phyloP scores from a whole-genome alignment of 2,797 vertebrate genomes.

The Diceros bicornis region DNA sequence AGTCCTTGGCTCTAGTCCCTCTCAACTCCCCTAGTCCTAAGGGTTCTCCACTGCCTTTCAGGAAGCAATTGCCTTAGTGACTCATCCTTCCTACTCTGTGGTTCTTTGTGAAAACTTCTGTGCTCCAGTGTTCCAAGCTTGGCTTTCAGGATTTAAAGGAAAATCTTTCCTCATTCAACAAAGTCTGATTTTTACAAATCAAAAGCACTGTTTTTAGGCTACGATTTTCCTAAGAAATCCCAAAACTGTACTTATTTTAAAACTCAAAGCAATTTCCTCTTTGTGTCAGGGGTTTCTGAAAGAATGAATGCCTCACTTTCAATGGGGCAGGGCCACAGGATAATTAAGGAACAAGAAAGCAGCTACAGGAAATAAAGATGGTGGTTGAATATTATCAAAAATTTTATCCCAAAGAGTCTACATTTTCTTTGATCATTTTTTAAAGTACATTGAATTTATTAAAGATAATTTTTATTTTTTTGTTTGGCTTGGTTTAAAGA shows the following conservation, averaged over 20 bases:
- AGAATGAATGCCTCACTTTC: not conserved
- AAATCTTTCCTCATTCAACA: conserved; percentile 26
- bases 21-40: not conserved
- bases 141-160: not conserved
- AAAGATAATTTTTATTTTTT: not conserved
- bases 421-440: not conserved
- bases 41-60: not conserved
- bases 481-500: not conserved
- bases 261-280: conserved; percentile 53
- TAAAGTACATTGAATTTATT: not conserved
- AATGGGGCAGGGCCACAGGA: not conserved
- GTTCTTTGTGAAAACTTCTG: not conserved
- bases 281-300: not conserved
- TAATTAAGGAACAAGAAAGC: not conserved
- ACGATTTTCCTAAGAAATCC: not conserved
- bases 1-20: not conserved
- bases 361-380: not conserved
- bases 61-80: not conserved
- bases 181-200: conserved; percentile 23
- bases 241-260: not conserved
- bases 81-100: not conserved
- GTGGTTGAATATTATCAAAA: not conserved
- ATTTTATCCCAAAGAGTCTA: not conserved
- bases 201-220: conserved; percentile 17
- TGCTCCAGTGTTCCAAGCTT: not conserved